Evolutionary conservation across 2,113 vertebrate genomes (phyloP).

Genomic region (Lepisosteus osseus): DNA sequence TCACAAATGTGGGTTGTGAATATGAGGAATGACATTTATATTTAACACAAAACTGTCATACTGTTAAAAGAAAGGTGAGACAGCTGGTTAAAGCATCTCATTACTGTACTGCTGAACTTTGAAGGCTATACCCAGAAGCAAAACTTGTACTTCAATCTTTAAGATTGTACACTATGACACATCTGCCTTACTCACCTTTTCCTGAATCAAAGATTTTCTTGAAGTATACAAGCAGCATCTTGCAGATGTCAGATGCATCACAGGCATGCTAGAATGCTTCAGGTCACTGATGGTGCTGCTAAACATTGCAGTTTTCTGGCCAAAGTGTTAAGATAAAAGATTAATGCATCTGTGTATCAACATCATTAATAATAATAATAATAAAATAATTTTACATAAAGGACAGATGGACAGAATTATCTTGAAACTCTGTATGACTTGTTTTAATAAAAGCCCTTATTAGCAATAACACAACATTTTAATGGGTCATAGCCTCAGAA

Average conservation of each 20-base stretch:
- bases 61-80: no score
- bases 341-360: neutral
- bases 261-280: conserved; percentile 1
- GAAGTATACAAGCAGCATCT: neutral
- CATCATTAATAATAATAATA: neutral
- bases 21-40: no score
- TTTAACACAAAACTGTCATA: no score
- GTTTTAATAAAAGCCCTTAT: conserved; percentile 9
- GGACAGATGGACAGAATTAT: no score
- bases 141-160: neutral
- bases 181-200: neutral
- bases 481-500: conserved; percentile 2
- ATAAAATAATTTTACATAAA: no score
- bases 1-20: no score
- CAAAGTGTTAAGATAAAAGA: conserved; percentile 8
- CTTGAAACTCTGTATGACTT: conserved; percentile 9
- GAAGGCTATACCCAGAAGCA: no score
- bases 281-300: neutral
- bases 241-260: conserved; percentile 10
- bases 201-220: neutral
- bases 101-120: no score
- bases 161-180: neutral
- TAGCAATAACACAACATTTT: conserved; percentile 4
- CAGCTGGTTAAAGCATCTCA: no score
- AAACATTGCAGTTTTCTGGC: neutral